Percentiles rank a stretch among this genome's conserved stretches.
phyloP scores from a whole-genome alignment of 2,888 invertebrate species.

The Crepidodera aurea region DNA sequence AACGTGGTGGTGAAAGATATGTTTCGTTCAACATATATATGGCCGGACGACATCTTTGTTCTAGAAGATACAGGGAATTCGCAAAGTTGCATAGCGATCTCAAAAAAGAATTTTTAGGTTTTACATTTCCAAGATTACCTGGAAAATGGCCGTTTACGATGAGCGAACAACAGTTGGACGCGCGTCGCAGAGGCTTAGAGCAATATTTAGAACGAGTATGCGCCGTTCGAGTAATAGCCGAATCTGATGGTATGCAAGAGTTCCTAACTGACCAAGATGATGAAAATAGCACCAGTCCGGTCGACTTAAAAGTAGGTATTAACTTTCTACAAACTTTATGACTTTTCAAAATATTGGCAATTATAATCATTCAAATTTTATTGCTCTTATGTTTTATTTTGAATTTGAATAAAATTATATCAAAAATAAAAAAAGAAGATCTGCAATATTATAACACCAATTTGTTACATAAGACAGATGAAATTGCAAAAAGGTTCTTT shows the following conservation, averaged over 20 bases:
- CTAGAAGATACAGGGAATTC: slow-evolving; percentile 95
- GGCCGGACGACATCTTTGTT: slow-evolving; percentile 98
- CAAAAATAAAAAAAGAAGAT: too few species aligned
- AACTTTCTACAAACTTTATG: not conserved
- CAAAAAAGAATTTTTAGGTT: slow-evolving; percentile 94
- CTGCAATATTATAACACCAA: too few species aligned
- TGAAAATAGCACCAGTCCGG: slow-evolving; percentile 70
- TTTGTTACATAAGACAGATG: too few species aligned
- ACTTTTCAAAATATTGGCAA: too few species aligned
- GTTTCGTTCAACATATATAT: slow-evolving; percentile 98
- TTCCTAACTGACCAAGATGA: slow-evolving; percentile 94
- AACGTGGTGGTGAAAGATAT: slow-evolving; percentile 87
- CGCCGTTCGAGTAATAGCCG: slow-evolving; percentile 96
- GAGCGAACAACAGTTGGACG: slow-evolving; percentile 96
- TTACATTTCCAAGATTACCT: slow-evolving; percentile 96
- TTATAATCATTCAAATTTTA: too few species aligned
- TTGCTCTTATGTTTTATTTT: too few species aligned
- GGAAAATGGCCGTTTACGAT: slow-evolving; percentile 98
- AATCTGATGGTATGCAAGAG: slow-evolving; percentile 96
- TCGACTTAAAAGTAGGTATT: slow-evolving; percentile 73
- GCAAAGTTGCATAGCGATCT: slow-evolving; percentile 86
- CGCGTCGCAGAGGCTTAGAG: slow-evolving; percentile 91
- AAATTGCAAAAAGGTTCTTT: too few species aligned
- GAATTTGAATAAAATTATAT: too few species aligned
- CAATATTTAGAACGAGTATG: slow-evolving; percentile 98